These are phyloP conservation scores for Cheilosia impressa DNA, from an alignment of 2,888 invertebrate species.

Conservation along the genomic window DNA sequence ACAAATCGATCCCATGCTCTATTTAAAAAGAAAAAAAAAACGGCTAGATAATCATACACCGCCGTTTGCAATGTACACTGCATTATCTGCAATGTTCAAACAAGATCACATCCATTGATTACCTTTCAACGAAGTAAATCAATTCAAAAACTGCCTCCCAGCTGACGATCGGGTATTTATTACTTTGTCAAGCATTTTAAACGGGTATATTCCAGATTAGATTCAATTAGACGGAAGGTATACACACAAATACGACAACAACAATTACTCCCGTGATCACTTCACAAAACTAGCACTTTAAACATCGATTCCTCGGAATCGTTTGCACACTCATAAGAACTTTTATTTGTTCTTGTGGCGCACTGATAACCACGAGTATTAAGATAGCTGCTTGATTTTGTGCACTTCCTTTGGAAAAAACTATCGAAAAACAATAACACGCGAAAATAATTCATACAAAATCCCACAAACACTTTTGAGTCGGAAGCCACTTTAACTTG, in stretches of 20 bases:
- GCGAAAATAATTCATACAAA: conserved; percentile 1
- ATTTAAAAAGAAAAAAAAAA: too few relatives aligned
- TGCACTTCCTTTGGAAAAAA: not conserved
- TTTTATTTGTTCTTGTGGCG: not conserved
- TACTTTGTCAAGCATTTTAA: conserved; percentile 15
- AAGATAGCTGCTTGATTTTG: not conserved
- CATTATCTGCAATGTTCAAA: not conserved
- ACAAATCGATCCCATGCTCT: too few relatives aligned
- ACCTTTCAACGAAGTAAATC: conserved; percentile 23
- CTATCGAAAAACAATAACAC: too few relatives aligned
- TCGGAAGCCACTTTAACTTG: not conserved
- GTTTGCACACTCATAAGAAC: not conserved
- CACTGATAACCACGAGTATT: not conserved
- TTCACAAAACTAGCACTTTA: not conserved
- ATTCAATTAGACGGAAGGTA: not conserved
- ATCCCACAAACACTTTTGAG: not conserved
- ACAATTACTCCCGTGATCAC: conserved; percentile 9
- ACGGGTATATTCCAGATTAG: conserved; percentile 23
- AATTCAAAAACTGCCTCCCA: conserved; percentile 20
- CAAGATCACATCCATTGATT: not conserved
- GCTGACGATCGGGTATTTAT: not conserved
- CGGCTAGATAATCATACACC: too few relatives aligned
- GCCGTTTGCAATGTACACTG: too few relatives aligned
- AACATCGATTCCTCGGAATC: conserved; percentile 17
- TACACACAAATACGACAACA: not conserved